Conservation (phyloP, 2,888 invertebrate genomes). For the Diaprepes abbreviatus region DNA sequence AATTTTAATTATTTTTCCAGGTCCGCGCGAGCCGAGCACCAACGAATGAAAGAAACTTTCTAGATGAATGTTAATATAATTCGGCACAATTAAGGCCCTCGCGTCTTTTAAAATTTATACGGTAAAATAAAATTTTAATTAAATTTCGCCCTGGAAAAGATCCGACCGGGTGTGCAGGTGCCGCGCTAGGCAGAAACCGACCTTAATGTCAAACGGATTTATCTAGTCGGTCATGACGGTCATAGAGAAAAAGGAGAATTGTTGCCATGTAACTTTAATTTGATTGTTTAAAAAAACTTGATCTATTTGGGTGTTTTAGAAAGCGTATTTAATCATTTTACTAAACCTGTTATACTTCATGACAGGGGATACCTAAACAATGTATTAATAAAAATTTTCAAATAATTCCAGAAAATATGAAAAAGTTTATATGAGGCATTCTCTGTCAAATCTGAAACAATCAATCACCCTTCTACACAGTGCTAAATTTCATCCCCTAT, state of each 20-base stretch:
- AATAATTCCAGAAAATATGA: too few species aligned
- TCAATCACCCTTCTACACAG: too few species aligned
- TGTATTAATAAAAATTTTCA: too few species aligned
- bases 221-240: neutral
- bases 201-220: constrained; percentile 4
- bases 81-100: constrained; percentile 53
- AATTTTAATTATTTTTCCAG: constrained; percentile 47
- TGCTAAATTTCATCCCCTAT: too few species aligned
- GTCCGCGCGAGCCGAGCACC: neutral
- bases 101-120: constrained; percentile 48
- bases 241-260: neutral
- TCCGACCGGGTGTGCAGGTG: constrained; percentile 16
- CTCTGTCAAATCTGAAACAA: too few species aligned
- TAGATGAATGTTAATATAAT: constrained; percentile 55
- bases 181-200: constrained; percentile 2
- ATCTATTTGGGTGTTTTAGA: too few species aligned
- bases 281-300: too few species aligned
- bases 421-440: too few species aligned
- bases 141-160: constrained; percentile 35
- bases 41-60: constrained; percentile 68
- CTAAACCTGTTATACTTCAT: too few species aligned
- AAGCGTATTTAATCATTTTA: too few species aligned
- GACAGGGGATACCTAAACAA: too few species aligned
- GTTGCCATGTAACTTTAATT: too few species aligned
- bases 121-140: constrained; percentile 49